Evolutionary conservation across 2,888 invertebrate genomes (phyloP).

Genomic region (Mylabris sibirica): DNA sequence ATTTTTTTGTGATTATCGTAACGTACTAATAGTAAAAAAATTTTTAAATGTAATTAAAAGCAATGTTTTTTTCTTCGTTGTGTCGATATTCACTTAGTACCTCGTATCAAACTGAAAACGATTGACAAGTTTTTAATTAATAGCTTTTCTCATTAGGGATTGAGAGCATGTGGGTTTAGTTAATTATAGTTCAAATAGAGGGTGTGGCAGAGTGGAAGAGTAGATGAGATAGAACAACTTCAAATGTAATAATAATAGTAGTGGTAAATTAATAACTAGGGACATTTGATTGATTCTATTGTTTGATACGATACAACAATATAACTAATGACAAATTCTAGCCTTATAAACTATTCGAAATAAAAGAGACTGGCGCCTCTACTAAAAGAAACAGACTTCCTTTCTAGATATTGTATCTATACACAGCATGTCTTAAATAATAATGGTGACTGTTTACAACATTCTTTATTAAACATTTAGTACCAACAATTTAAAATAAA

Average conservation of each 20-base stretch:
- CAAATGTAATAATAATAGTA: conserved; percentile 30
- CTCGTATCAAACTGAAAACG: conserved; percentile 37
- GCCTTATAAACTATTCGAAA: neutral
- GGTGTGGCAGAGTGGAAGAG: conserved; percentile 1
- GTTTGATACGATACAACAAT: conserved; percentile 14
- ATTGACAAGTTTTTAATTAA: conserved; percentile 54
- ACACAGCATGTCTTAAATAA: too few species aligned
- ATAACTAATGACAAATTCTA: neutral
- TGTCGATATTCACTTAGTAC: neutral
- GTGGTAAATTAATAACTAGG: conserved; percentile 33
- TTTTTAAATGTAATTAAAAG: conserved; percentile 43
- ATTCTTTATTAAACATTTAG: too few species aligned
- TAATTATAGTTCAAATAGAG: conserved; percentile 27
- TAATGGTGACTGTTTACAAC: too few species aligned
- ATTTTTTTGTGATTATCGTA: neutral
- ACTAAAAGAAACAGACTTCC: neutral
- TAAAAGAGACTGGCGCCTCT: neutral
- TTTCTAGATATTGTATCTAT: neutral
- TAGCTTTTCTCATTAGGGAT: conserved; percentile 45
- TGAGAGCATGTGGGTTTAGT: conserved; percentile 35
- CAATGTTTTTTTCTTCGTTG: conserved; percentile 21
- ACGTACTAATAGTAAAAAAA: neutral
- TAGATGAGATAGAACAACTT: conserved; percentile 12
- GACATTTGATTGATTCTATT: conserved; percentile 33
- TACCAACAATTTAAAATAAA: too few species aligned